A percentile compares a stretch with the other conserved stretches of the same genome.
Conservation (phyloP, 2,888 invertebrate species). For the Tinea trinotella region DNA sequence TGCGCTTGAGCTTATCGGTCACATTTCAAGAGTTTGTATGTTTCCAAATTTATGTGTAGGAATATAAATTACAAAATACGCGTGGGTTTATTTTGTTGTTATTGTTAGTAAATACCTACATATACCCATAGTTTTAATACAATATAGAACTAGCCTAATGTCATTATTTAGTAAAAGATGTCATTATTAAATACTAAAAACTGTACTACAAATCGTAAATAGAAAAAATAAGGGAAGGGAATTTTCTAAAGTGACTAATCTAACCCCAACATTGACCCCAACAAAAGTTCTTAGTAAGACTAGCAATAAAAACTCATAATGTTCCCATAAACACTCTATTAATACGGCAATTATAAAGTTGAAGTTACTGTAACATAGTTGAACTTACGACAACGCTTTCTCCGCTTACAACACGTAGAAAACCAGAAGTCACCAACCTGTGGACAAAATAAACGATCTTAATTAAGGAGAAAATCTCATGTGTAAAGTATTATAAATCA, state of each 20-base stretch:
- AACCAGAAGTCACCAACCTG: constrained; percentile 26
- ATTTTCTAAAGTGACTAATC: constrained; percentile 1
- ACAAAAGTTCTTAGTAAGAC: neutral
- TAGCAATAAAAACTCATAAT: constrained; percentile 5
- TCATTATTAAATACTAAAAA: too few species aligned
- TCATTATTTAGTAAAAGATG: too few species aligned
- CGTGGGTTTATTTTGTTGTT: too few species aligned
- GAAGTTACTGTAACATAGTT: constrained; percentile 6
- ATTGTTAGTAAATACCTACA: too few species aligned
- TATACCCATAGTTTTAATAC: too few species aligned
- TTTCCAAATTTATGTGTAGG: neutral
- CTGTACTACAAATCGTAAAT: too few species aligned
- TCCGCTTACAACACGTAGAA: constrained; percentile 16
- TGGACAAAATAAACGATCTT: constrained; percentile 29
- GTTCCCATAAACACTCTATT: constrained; percentile 6
- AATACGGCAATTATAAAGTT: constrained; percentile 4
- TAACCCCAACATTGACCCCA: neutral
- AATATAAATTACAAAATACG: neutral
- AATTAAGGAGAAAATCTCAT: constrained; percentile 30
- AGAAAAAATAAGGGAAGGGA: neutral
- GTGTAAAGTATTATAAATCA: constrained; percentile 33
- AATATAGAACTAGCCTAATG: too few species aligned
- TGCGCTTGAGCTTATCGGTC: constrained; percentile 10
- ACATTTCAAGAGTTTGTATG: constrained; percentile 15
- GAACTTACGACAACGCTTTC: constrained; percentile 21